phyloP scores from a whole-genome alignment of 2,888 invertebrate genomes.

The Lepidocyrtinus sp. region DNA sequence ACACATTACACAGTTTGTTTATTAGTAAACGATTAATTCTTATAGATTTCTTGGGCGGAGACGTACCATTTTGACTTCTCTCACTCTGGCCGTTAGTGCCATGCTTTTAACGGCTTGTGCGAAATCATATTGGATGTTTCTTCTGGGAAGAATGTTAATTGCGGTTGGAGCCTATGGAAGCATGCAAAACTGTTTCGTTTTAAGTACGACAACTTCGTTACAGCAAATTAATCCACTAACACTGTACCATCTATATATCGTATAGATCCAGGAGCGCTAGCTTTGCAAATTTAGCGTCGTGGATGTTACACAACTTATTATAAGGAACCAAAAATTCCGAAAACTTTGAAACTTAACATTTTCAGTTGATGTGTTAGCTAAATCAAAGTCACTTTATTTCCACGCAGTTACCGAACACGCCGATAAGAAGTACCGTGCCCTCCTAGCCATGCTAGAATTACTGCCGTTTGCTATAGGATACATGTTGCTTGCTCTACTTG shows the following conservation, averaged over 20 bases:
- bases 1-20: too few species aligned
- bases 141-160: constrained; percentile 64
- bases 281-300: too few species aligned
- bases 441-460: constrained; percentile 62
- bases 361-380: too few species aligned
- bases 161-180: constrained; percentile 66
- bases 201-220: constrained; percentile 52
- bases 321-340: too few species aligned
- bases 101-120: constrained; percentile 64
- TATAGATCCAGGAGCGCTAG: too few species aligned
- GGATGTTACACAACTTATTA: too few species aligned
- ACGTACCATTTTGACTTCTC: constrained; percentile 58
- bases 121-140: constrained; percentile 63
- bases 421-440: constrained; percentile 61
- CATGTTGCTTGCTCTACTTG: constrained; percentile 65
- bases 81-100: constrained; percentile 45
- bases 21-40: too few species aligned
- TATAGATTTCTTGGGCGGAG: constrained; percentile 65
- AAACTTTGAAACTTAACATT: too few species aligned
- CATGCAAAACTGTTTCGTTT: constrained; percentile 67
- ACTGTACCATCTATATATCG: too few species aligned
- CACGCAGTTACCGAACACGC: constrained; percentile 66
- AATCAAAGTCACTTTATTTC: too few species aligned
- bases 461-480: constrained; percentile 67
- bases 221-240: too few species aligned